Percentiles rank a stretch among this genome's conserved stretches.
Conservation (phyloP, 2,113 vertebrate genomes). For the Dasyprocta punctata region DNA sequence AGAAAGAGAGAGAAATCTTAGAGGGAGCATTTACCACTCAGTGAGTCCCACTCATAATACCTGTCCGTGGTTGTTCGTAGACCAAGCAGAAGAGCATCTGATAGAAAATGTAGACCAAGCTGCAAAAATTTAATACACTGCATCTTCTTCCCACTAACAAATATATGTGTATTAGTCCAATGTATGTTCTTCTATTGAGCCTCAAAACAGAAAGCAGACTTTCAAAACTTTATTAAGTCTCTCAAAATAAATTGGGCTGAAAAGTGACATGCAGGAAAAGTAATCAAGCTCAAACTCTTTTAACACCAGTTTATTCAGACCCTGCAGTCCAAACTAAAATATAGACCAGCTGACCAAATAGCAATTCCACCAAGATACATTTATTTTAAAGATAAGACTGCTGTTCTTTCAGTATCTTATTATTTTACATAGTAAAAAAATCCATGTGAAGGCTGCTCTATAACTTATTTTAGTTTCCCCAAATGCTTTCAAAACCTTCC, state of each 20-base stretch:
- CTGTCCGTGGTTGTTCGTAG: not conserved
- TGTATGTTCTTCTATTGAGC: not conserved
- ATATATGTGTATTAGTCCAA: not conserved
- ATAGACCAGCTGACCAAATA: not conserved
- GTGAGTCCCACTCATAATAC: not conserved
- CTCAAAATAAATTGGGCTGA: not conserved
- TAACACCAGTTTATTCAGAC: not conserved
- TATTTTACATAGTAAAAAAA: not conserved
- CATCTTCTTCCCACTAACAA: not conserved
- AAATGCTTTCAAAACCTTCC: not conserved
- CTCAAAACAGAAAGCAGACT: not conserved
- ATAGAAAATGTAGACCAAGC: not conserved
- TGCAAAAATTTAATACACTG: not conserved
- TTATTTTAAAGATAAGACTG: not conserved
- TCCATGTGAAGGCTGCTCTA: not conserved
- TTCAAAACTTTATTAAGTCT: not conserved
- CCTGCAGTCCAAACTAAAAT: not conserved
- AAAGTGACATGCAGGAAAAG: not conserved
- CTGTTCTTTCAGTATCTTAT: not conserved
- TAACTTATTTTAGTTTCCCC: too few species aligned
- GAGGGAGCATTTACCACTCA: not conserved
- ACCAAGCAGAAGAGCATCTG: not conserved
- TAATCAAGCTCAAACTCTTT: not conserved
- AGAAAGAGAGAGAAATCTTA: not conserved
- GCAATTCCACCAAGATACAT: not conserved